Conservation (phyloP, 1,140 invertebrate genomes). For the Drosophila mayri region DNA sequence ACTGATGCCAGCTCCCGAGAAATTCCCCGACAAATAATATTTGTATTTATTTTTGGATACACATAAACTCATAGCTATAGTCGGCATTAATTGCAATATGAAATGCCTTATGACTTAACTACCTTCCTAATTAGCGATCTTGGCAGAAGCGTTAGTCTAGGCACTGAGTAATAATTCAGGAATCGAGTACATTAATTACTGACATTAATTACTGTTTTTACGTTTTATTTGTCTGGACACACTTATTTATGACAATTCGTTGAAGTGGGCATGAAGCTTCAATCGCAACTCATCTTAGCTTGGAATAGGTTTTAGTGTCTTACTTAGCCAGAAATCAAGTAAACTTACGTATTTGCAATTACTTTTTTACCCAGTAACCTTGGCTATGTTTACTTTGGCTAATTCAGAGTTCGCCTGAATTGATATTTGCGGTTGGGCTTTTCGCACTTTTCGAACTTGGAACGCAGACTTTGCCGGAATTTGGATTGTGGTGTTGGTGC, state of each 20-base stretch:
- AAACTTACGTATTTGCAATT: conserved; percentile 1
- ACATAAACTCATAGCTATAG: background rate
- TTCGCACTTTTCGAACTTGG: conserved; percentile 33
- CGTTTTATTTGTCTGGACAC: background rate
- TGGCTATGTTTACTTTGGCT: conserved; percentile 20
- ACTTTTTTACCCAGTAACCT: conserved; percentile 6
- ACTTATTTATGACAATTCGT: conserved; percentile 1
- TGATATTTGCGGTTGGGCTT: conserved; percentile 15
- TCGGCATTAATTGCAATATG: conserved; percentile 7
- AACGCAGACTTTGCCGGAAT: conserved; percentile 5
- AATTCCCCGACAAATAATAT: conserved; percentile 8
- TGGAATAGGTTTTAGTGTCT: background rate
- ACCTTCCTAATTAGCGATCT: conserved; percentile 15
- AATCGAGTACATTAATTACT: background rate
- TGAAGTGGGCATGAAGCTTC: background rate
- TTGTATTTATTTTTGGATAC: conserved; percentile 11
- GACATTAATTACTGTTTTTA: background rate
- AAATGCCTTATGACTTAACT: conserved; percentile 15
- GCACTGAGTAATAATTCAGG: conserved; percentile 1
- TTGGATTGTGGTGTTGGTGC: background rate
- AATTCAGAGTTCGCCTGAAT: conserved; percentile 17
- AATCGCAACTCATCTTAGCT: background rate
- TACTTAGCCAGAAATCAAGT: background rate
- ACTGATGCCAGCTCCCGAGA: conserved; percentile 22
- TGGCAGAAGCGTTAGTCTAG: background rate